Base-by-base conservation (phyloP, 2,888 invertebrate species). In the Cremastinae sp. region DNA sequence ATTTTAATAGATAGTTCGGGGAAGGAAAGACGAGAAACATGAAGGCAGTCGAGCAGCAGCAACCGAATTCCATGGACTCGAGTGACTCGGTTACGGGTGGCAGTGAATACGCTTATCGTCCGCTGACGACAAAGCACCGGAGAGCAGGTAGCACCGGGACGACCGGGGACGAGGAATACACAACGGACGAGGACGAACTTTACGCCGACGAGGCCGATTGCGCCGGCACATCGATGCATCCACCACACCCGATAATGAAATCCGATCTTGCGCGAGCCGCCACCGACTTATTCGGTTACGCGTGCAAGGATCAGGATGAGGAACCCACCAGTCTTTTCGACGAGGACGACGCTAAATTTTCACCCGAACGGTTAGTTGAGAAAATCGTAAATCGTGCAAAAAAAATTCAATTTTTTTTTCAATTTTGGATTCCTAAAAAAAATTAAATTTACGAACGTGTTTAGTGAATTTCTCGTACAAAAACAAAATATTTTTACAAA, bases 91-190 rank as follows among this genome's bases (percentile, higher is more conserved):
- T 82, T 14, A 80, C 80, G 51, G 85, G 80, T 10, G 81, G 83
- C n/a, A 86, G 81, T 72, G 88, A 87, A 14, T 88, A 88, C 78
- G 87, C 87, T 20, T 88, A 88, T 80, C 82, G 87, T 65, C 88
- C 87, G 3, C 69, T 88, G 53, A 88, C 87, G 49, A 88, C 88
- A 49, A 88, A 88, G 56, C 88, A 89, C 68, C 78, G 87, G 37
- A 81, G 89, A 28, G 88, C 89, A 18, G 89, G 89, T 2, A 91
- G 91, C 10, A 91, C 91, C 14, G 91, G 92, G 0, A 92, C 92
- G 8, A 91, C 91, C 10, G 91, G 91, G 1, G 92, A 91, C 82
- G 91, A 91, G 83, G 91, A 91, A 47, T 91, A 90, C 82, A 91
- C 91, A 1, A 91, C 91, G 14, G 91, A 91, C 81, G 91, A 91